phyloP scores from a whole-genome alignment of 2,113 vertebrate genomes.

The Ailuropoda melanoleuca region DNA sequence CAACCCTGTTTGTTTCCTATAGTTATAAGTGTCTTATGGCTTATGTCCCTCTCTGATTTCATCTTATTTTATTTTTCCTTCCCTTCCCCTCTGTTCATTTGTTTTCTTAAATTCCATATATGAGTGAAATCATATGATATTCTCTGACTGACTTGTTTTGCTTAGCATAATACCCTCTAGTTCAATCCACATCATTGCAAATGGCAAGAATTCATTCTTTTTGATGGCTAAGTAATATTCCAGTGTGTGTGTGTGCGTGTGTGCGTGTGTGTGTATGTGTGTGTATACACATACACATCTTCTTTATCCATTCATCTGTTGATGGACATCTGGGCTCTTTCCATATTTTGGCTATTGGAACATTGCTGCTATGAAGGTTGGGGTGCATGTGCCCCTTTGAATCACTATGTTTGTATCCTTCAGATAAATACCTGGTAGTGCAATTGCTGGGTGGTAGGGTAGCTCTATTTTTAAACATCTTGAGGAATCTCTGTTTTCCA shows the following conservation, averaged over 20 bases:
- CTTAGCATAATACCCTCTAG: background rate
- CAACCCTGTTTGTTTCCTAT: background rate
- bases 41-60: background rate
- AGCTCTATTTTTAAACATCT: background rate
- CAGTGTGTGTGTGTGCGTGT: background rate
- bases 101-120: background rate
- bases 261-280: no score
- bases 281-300: no score
- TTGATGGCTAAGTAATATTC: background rate
- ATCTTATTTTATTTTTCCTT: background rate
- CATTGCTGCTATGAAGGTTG: background rate
- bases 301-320: background rate
- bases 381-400: background rate
- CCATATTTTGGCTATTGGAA: background rate
- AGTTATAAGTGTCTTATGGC: background rate
- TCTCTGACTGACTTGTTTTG: background rate
- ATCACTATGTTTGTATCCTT: background rate
- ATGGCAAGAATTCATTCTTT: background rate
- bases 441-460: background rate
- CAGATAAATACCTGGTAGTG: background rate
- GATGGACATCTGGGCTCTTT: background rate
- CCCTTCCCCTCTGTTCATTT: background rate
- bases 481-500: background rate
- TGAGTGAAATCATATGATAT: background rate
- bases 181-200: background rate